phyloP scores from a whole-genome alignment of 2,888 invertebrate genomes.

The Pogonocherus hispidulus region DNA sequence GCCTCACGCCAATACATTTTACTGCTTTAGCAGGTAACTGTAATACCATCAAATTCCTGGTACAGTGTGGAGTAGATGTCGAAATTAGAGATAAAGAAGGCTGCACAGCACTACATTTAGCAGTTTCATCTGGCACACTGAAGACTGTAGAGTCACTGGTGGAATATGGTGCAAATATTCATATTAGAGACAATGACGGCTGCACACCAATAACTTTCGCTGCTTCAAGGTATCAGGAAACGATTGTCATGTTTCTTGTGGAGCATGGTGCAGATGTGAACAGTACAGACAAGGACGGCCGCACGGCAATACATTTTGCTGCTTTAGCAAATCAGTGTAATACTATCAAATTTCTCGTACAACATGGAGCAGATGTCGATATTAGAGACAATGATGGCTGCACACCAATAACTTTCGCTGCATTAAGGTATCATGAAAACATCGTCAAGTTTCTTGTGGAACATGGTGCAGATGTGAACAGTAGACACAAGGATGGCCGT shows the following conservation, averaged over 20 bases:
- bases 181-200: no score
- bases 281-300: background rate
- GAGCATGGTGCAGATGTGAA: background rate
- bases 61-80: no score
- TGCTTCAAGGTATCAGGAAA: no score
- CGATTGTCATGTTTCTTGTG: background rate
- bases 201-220: no score
- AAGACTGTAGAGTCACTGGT: no score
- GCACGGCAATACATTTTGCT: background rate
- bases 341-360: background rate
- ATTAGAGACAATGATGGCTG: conserved; percentile 32
- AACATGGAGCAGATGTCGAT: conserved; percentile 41
- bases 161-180: no score
- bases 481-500: background rate
- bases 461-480: background rate
- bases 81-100: no score
- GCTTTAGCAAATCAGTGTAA: background rate
- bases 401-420: conserved; percentile 50
- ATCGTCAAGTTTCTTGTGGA: background rate
- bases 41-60: no score
- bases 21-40: no score
- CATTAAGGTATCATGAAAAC: background rate
- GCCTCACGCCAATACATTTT: no score
- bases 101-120: no score
- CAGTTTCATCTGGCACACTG: no score